A percentile compares a stretch with the other conserved stretches of the same genome.
phyloP scores from a whole-genome alignment of 1,140 invertebrate genomes.

The Lasaia peninsularis region DNA sequence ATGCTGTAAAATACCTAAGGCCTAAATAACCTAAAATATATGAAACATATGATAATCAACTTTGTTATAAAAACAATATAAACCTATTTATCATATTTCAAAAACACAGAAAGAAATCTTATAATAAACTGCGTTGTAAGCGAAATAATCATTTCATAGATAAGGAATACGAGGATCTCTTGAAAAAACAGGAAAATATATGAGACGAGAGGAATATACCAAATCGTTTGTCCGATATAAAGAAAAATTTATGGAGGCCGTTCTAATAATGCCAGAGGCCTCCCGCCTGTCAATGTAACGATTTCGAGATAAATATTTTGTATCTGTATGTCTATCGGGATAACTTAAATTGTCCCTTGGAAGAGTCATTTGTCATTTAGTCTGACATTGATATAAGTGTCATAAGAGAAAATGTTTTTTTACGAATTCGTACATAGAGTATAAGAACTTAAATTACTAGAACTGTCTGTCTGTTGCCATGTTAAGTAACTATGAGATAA shows the following conservation, averaged over 20 bases:
- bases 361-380: not conserved
- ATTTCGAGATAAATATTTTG: not conserved
- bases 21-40: too few species aligned
- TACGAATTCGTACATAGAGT: too few species aligned
- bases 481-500: too few species aligned
- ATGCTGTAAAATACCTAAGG: too few species aligned
- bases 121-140: too few species aligned
- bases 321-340: not conserved
- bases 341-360: not conserved
- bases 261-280: not conserved
- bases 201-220: not conserved
- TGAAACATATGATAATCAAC: too few species aligned
- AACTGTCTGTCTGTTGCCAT: too few species aligned
- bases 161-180: not conserved
- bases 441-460: too few species aligned
- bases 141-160: too few species aligned
- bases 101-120: too few species aligned
- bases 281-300: slow-evolving; percentile 6
- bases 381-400: not conserved
- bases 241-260: not conserved
- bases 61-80: too few species aligned
- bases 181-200: not conserved
- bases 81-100: too few species aligned
- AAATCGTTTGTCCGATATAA: not conserved
- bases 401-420: not conserved